Base-by-base conservation (phyloP, 2,888 invertebrate genomes). In the Steinernema carpocapsae region DNA sequence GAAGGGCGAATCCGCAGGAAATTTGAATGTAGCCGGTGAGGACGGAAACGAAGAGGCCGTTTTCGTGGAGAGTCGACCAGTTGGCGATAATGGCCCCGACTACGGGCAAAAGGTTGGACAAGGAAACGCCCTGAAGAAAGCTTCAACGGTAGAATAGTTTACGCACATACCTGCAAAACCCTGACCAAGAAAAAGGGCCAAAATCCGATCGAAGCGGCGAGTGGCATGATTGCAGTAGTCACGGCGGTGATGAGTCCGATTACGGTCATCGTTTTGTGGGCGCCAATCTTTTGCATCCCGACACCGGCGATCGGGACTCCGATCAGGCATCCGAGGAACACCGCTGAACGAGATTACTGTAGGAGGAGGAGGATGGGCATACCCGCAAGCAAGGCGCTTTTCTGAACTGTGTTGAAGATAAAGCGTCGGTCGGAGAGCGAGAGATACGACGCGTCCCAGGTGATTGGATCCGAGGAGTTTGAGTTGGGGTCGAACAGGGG, bases 21-120 rank as follows among this genome's bases (percentile, higher is more conserved):
- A 84, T 71, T 72, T 84, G 84, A 22, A 83, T 80, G 74, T 84
- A 84, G 37, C 82, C 84, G 22, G 83, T 83, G 19, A 83, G 78
- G 37, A 81, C 46, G 1, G 74, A 59, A 17, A 74, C 29, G 42
- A 74, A 74, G 45, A 74, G 37, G n/a, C 74, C 71, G 26, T 24
- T 32, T 29, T 74, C 74, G 17, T 19, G n/a, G 22, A 56, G 72
- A 80, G 83, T 26, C 79, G 79, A 42, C 84, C 84, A 56, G 78
- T 81, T 77, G 75, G 71, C 45, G 71, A 59, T 19, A 22, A 74
- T 70, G 4, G 81, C 75, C 10, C 84, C 84, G 64, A 84, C 82
- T 17, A 84, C 82, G 14, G 84, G 83, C 74, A 83, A 83, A 74
- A 80, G 82, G 71, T 82, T 80, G 59, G 83, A 78, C 73, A 83